Percentiles rank a stretch among this genome's conserved stretches.
Conservation (phyloP, 2,113 vertebrate genomes). For the Redunca redunca region DNA sequence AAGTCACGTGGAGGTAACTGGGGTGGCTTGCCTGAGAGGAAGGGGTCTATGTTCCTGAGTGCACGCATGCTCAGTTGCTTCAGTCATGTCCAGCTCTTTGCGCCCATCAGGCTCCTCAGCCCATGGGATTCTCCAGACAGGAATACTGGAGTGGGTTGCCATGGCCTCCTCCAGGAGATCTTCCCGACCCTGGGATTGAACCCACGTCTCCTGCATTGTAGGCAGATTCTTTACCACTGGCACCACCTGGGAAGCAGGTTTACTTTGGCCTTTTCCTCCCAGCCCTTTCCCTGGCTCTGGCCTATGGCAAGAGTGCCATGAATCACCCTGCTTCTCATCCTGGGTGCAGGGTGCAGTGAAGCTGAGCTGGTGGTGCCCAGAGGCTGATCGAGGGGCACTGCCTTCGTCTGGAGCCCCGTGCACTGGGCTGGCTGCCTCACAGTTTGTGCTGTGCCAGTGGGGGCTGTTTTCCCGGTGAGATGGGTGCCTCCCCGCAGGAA, state of each 20-base stretch:
- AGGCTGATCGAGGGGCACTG: neutral
- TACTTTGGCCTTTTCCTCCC: neutral
- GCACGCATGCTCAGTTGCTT: neutral
- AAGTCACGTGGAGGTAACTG: neutral
- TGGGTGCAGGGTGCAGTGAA: neutral
- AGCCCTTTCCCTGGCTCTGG: neutral
- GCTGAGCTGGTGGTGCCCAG: neutral
- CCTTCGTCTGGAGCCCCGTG: neutral
- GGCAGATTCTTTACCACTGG: neutral
- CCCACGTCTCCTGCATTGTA: neutral
- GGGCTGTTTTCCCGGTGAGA: neutral
- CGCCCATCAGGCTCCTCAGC: neutral
- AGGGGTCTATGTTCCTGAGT: neutral
- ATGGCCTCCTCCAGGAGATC: neutral
- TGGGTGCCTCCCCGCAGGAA: neutral
- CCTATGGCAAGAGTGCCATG: accelerated
- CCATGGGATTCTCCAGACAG: neutral
- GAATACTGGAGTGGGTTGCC: neutral
- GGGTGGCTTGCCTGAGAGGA: neutral
- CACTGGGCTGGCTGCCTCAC: neutral
- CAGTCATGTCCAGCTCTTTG: neutral
- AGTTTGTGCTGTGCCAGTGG: neutral
- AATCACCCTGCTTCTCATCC: neutral
- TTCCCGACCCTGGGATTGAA: neutral
- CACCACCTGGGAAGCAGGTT: neutral